A percentile compares a stretch with the other conserved stretches of the same genome.
These are phyloP conservation scores for Gnathonemus longibarbis DNA, from an alignment of 2,113 vertebrate genomes.

Conservation along the genomic window DNA sequence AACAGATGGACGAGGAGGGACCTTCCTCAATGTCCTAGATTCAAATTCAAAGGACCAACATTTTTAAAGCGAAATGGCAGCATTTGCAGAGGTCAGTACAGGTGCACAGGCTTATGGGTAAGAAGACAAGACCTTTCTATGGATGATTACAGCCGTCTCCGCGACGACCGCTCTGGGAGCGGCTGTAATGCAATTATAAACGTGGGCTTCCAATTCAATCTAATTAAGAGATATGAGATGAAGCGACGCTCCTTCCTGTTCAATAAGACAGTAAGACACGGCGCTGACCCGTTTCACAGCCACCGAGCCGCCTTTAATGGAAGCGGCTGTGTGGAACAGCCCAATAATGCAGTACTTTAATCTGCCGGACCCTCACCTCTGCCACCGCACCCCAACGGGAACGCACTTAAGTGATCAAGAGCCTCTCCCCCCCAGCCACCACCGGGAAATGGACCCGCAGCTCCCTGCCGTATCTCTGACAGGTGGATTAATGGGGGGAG, in stretches of 20 bases:
- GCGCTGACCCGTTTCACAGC: slow-evolving; percentile 62
- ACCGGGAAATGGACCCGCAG: neutral
- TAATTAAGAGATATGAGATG: slow-evolving; percentile 61
- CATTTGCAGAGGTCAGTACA: neutral
- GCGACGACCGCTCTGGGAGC: slow-evolving; percentile 4
- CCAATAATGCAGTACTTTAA: slow-evolving; percentile 26
- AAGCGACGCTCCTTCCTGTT: slow-evolving; percentile 50
- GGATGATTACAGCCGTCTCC: slow-evolving; percentile 20
- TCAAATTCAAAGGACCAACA: neutral
- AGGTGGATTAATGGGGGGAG: neutral
- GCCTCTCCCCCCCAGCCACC: neutral
- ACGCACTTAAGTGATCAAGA: slow-evolving; percentile 28
- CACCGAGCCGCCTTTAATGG: slow-evolving; percentile 58
- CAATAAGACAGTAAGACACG: slow-evolving; percentile 58
- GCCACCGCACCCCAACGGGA: neutral
- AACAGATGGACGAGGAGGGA: neutral
- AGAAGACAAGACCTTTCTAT: neutral
- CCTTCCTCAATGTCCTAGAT: neutral
- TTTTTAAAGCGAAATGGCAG: neutral
- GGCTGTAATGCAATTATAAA: slow-evolving; percentile 59
- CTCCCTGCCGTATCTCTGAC: neutral
- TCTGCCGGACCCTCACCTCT: slow-evolving; percentile 18
- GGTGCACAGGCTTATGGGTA: neutral
- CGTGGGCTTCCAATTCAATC: slow-evolving; percentile 61
- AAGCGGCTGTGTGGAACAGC: slow-evolving; percentile 62